A percentile compares a stretch with the other conserved stretches of the same genome.
Conservation (phyloP, 2,113 vertebrate species). For the Halcyon senegalensis region DNA sequence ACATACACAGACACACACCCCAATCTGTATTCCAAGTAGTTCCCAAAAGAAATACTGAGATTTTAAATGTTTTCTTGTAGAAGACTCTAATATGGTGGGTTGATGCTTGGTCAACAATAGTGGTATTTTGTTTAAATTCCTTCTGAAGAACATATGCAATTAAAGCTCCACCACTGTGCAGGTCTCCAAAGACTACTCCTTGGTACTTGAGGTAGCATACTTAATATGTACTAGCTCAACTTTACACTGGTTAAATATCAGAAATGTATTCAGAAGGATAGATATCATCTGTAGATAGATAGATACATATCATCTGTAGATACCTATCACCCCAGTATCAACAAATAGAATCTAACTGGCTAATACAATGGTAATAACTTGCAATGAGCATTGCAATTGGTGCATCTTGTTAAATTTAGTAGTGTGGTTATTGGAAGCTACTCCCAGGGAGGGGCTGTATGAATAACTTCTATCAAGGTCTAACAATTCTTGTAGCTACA, state of each 20-base stretch:
- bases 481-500: neutral
- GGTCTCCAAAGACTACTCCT: neutral
- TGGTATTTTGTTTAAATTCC: neutral
- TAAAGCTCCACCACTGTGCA: neutral
- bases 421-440: neutral
- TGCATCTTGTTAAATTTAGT: neutral
- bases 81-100: neutral
- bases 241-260: neutral
- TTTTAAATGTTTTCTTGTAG: neutral
- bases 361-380: conserved; percentile 21
- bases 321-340: neutral
- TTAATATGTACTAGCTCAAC: neutral
- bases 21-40: neutral
- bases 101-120: neutral
- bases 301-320: too few species aligned
- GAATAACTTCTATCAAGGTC: conserved; percentile 42
- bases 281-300: neutral
- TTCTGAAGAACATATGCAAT: neutral
- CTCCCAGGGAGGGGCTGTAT: neutral
- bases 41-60: neutral
- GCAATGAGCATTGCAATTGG: neutral
- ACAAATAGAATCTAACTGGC: neutral
- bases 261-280: neutral
- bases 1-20: neutral
- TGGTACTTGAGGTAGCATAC: neutral